phyloP scores from a whole-genome alignment of 1,140 invertebrate species.

The Protaetia brevitarsis region DNA sequence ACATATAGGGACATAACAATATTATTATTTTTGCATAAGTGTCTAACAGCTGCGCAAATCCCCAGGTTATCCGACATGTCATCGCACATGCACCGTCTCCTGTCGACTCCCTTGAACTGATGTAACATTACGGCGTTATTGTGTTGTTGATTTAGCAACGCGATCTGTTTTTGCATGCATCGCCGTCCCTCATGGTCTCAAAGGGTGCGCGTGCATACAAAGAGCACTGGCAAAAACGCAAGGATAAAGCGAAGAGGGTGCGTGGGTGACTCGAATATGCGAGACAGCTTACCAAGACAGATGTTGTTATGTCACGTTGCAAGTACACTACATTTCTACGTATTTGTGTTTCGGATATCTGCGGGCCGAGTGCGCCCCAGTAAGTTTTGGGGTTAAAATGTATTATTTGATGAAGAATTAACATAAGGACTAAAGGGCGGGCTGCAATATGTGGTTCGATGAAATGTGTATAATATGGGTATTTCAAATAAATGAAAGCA shows the following conservation, averaged over 20 bases:
- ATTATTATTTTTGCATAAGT: too few species aligned
- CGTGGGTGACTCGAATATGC: neutral
- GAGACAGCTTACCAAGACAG: neutral
- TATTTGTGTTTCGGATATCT: neutral
- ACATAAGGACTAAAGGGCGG: too few species aligned
- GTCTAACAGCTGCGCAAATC: neutral
- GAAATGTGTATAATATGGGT: too few species aligned
- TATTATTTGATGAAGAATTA: neutral
- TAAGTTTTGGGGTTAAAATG: neutral
- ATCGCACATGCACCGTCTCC: neutral
- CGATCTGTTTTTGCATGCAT: slow-evolving; percentile 1
- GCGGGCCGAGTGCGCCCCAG: too few species aligned
- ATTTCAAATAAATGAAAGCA: too few species aligned
- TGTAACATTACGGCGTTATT: neutral
- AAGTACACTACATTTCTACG: neutral
- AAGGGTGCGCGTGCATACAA: slow-evolving; percentile 5
- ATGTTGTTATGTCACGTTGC: slow-evolving; percentile 16
- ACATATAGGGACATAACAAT: too few species aligned
- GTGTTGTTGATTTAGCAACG: slow-evolving; percentile 2
- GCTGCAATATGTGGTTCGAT: too few species aligned
- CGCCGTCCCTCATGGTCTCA: neutral
- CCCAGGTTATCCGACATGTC: neutral
- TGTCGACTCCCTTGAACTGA: neutral
- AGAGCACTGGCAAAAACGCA: slow-evolving; percentile 4
- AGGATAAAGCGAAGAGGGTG: neutral